Evolutionary conservation across 37 sponge, comb jelly and placozoan genomes (phyloP), one percentile per base, ranked within the genome.

Genomic region (Agelas oroides): DNA sequence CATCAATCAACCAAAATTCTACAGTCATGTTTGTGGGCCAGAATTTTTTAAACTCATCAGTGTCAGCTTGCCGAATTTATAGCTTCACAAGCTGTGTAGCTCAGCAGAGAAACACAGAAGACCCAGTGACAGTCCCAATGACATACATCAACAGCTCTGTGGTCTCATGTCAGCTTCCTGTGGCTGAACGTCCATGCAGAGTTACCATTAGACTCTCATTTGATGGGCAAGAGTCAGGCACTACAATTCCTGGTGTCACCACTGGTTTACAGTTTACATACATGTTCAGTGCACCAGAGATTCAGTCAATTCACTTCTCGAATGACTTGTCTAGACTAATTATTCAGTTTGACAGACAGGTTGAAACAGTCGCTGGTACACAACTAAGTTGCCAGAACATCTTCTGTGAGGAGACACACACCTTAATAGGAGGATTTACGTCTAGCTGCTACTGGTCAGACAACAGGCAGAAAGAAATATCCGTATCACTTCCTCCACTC

Each of bases 171-270:
- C 52, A 36, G 33, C 37, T 96, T 12, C 97, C 97, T 17, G 62
- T 80, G 21, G 74, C 91, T n/a, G n/a, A 34, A 0, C 20, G 31
- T 53, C 88, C 91, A 1, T 96, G 97, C 67, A 78, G 73, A 35
- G 84, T 91, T 12, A 85, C 62, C 0, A 60, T 93, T 24, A 53
- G 31, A 3, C 82, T 96, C 8, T 64, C 77, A 30, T 31, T 93
- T 0, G 89, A 96, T 73, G 94, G 93, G 2, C 94, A 96, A 54
- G 39, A 5, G 15, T 83, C 89, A 39, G 97, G 97, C 1, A 41
- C 67, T 25, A n/a, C n/a, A n/a, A n/a, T n/a, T n/a, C n/a, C n/a
- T n/a, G 41, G 90, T 0, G 63, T 27, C 5, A 23, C 34, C 13
- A 12, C 61, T 53, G 77, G 32, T 25, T 32, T 37, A 2, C 28